Conservation (phyloP, 92 coral and sea anemone genomes). For the Meandrina meandrites region DNA sequence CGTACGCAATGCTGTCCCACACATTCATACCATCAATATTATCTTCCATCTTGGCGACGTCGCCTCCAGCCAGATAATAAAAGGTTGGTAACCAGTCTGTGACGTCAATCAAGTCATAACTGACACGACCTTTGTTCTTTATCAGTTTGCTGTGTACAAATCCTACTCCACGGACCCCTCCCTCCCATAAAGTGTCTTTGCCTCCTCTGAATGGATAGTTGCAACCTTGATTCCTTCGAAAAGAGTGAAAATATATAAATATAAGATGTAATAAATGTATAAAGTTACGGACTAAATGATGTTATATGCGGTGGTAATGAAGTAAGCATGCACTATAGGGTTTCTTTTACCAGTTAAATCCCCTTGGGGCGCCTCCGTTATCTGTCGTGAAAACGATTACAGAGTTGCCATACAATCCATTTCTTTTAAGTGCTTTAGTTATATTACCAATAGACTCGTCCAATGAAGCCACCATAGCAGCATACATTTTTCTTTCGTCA, state of each 20-base stretch:
- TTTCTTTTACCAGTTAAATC: constrained; percentile 84
- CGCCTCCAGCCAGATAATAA: constrained; percentile 96
- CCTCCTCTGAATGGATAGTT: constrained; percentile 97
- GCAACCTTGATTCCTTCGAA: constrained; percentile 90
- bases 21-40: constrained; percentile 88
- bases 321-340: background rate
- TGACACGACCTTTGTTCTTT: constrained; percentile 83
- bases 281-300: no score
- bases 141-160: constrained; percentile 90
- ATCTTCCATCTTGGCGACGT: constrained; percentile 74
- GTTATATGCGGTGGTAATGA: no score
- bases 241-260: background rate
- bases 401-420: constrained; percentile 85
- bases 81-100: constrained; percentile 99
- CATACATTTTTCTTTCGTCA: constrained; percentile 66
- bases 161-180: constrained; percentile 98
- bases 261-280: background rate
- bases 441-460: constrained; percentile 92
- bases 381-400: constrained; percentile 94
- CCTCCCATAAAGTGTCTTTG: constrained; percentile 99
- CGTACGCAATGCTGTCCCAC: constrained; percentile 89
- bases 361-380: constrained; percentile 98
- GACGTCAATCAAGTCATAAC: constrained; percentile 89
- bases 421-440: constrained; percentile 75
- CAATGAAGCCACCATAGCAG: constrained; percentile 91